Conservation (phyloP, 2,888 invertebrate genomes). For the Imbricaverruca yamaguchii region DNA sequence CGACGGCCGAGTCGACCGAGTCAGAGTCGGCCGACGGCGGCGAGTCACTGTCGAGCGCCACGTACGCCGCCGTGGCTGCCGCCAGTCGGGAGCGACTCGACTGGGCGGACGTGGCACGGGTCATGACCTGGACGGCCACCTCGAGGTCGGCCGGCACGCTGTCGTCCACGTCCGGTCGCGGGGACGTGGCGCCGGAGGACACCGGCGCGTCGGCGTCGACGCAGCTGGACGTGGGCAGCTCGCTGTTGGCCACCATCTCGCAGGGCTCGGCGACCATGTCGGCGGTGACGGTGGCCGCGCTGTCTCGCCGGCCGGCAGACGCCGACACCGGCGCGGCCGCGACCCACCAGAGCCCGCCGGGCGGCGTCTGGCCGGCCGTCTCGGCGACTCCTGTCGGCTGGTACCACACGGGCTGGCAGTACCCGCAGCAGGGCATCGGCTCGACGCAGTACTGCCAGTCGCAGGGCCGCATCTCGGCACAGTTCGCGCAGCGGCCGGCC, state of each 20-base stretch:
- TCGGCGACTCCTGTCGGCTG: not conserved
- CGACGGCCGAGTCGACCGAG: too few species aligned
- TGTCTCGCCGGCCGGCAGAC: not conserved
- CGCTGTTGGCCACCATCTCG: not conserved
- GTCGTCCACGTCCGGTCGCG: too few species aligned
- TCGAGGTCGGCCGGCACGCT: not conserved
- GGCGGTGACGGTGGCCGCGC: not conserved
- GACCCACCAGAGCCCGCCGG: not conserved
- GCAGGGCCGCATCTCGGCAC: not conserved
- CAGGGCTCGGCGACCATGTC: not conserved
- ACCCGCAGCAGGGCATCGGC: not conserved
- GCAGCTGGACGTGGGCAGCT: not conserved
- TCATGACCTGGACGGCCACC: not conserved
- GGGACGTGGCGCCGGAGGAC: too few species aligned
- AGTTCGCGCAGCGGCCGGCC: not conserved
- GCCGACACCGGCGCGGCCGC: not conserved
- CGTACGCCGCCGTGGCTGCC: not conserved
- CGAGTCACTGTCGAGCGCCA: not conserved
- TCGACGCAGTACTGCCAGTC: not conserved
- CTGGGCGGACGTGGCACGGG: too few species aligned
- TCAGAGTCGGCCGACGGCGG: too few species aligned
- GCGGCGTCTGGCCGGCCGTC: not conserved
- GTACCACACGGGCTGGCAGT: not conserved
- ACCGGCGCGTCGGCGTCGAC: not conserved
- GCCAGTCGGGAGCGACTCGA: not conserved